A percentile compares a stretch with the other conserved stretches of the same genome.
Evolutionary conservation across 2,797 vertebrate genomes (phyloP).

Genomic region (Sternarchorhynchus goeldii): DNA sequence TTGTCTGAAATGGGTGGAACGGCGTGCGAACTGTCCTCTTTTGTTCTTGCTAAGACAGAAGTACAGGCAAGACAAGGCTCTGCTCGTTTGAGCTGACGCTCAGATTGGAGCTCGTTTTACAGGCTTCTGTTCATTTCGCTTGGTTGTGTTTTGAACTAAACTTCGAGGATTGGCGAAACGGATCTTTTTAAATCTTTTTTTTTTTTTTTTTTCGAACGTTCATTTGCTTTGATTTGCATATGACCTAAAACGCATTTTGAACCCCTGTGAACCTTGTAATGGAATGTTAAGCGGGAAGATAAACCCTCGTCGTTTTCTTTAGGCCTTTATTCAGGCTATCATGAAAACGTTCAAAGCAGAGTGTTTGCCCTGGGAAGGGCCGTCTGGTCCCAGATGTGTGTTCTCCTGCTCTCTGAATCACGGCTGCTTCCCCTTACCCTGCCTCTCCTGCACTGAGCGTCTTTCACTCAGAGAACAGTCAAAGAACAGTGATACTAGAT

Average conservation of each 20-base stretch:
- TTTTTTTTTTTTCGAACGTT: conserved; percentile 37
- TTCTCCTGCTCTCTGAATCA: too few relatives aligned
- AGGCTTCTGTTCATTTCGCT: conserved; percentile 20
- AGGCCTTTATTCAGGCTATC: not conserved
- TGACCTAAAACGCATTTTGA: conserved; percentile 36
- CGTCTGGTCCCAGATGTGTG: too few relatives aligned
- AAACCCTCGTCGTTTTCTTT: not conserved
- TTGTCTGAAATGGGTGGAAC: conserved; percentile 47
- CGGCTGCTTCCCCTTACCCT: too few relatives aligned
- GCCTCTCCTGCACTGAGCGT: too few relatives aligned
- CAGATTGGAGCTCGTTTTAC: conserved; percentile 24
- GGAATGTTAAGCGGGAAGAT: conserved; percentile 25
- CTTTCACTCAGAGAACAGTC: too few relatives aligned
- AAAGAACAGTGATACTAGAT: too few relatives aligned
- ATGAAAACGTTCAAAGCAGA: not conserved
- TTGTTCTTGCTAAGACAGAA: conserved; percentile 55
- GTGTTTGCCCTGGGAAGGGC: not conserved
- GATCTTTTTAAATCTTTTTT: conserved; percentile 15
- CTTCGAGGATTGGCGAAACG: conserved; percentile 5
- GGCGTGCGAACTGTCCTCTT: conserved; percentile 38
- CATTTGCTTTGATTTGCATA: conserved; percentile 17
- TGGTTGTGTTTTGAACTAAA: conserved; percentile 39
- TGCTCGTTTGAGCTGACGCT: not conserved
- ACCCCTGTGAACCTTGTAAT: conserved; percentile 35
- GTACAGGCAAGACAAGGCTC: conserved; percentile 5